Conservation (phyloP, 2,888 invertebrate genomes). For the Pristionchus entomophagus region DNA sequence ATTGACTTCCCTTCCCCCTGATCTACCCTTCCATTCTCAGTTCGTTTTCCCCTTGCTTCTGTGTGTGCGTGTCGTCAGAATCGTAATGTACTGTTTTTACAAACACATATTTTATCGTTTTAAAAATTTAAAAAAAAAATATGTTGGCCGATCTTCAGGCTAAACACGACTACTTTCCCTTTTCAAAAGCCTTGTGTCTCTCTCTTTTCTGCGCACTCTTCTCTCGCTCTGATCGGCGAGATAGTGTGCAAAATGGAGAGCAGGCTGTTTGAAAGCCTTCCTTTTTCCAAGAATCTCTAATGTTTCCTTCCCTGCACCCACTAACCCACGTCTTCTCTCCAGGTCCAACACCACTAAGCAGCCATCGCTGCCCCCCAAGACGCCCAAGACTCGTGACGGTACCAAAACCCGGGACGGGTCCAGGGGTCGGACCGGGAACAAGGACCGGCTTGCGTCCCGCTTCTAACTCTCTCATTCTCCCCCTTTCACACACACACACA, state of each 20-base stretch:
- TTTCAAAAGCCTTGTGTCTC: neutral
- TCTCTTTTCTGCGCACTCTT: neutral
- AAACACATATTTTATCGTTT: neutral
- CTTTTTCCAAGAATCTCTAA: no score
- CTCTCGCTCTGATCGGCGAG: no score
- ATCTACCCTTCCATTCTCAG: neutral
- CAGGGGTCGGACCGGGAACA: conserved; percentile 19
- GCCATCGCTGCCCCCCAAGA: conserved; percentile 28
- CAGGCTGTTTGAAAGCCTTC: no score
- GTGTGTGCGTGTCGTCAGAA: neutral
- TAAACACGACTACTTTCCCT: neutral
- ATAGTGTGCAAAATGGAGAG: no score
- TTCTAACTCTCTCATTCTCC: neutral
- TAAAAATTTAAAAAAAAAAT: no score
- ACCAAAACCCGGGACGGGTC: conserved; percentile 32
- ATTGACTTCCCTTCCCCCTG: neutral
- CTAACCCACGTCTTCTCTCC: no score
- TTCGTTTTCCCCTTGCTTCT: conserved; percentile 23
- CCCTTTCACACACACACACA: neutral
- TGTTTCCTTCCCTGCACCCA: no score
- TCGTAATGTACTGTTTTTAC: no score
- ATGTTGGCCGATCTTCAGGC: no score
- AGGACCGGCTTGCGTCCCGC: conserved; percentile 20
- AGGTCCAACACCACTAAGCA: conserved; percentile 18
- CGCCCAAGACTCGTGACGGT: neutral